Conservation (phyloP, 2,888 invertebrate genomes). For the Sepiola atlantica region DNA sequence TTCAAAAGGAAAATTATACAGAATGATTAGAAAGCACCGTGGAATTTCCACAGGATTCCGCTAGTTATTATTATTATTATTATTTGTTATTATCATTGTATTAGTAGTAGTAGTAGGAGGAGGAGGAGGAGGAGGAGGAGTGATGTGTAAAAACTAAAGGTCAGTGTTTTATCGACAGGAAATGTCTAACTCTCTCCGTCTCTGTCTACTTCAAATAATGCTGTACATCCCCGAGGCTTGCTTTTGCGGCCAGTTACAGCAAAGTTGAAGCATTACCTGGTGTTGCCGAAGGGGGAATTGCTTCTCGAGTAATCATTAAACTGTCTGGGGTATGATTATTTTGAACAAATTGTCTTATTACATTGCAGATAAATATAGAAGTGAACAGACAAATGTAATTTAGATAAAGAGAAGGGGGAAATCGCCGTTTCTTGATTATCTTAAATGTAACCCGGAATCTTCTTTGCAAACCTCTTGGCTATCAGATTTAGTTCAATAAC, state of each 20-base stretch:
- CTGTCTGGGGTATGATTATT: neutral
- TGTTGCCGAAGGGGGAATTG: neutral
- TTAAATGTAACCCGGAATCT: neutral
- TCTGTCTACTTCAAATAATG: neutral
- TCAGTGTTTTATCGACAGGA: neutral
- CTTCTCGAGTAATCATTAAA: neutral
- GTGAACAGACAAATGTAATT: neutral
- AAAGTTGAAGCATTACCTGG: constrained; percentile 4
- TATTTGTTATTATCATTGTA: too few species aligned
- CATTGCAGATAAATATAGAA: neutral
- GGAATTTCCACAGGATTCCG: too few species aligned
- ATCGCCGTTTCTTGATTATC: neutral
- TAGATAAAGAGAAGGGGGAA: neutral
- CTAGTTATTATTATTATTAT: too few species aligned
- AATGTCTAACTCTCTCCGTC: neutral
- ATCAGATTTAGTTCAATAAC: neutral
- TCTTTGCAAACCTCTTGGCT: neutral
- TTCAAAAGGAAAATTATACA: too few species aligned
- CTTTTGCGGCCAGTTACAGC: neutral
- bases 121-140: too few species aligned
- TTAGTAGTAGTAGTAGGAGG: too few species aligned
- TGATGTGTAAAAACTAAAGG: neutral
- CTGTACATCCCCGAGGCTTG: neutral
- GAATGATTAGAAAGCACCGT: too few species aligned
- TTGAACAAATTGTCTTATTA: neutral